Evolutionary conservation across 1,140 invertebrate genomes (phyloP).

Genomic region (Reticulitermes speratus): DNA sequence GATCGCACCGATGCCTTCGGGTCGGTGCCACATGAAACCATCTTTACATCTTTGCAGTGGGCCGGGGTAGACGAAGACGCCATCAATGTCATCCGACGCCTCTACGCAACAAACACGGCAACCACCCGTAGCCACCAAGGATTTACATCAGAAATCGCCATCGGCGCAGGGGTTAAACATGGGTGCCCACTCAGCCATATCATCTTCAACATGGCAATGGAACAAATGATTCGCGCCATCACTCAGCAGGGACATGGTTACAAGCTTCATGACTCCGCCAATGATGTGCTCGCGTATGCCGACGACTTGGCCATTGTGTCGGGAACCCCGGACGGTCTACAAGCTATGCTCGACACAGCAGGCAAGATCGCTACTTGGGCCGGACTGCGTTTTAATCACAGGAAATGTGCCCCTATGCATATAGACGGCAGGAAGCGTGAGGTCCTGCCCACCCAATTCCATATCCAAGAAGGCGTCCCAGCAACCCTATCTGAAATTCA

Average conservation of each 20-base stretch:
- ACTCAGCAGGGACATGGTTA: background rate
- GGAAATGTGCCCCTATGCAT: slow-evolving; percentile 27
- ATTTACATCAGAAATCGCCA: slow-evolving; percentile 36
- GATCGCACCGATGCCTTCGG: slow-evolving; percentile 23
- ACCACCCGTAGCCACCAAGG: background rate
- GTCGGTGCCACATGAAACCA: slow-evolving; percentile 31
- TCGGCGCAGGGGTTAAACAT: slow-evolving; percentile 41
- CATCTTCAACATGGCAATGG: slow-evolving; percentile 43
- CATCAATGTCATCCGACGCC: slow-evolving; percentile 3
- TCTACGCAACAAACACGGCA: slow-evolving; percentile 31
- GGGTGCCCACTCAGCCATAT: slow-evolving; percentile 41
- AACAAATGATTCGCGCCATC: slow-evolving; percentile 32
- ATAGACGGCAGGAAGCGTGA: background rate
- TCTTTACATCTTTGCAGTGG: background rate
- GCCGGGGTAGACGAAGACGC: background rate
- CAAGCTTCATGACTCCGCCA: background rate
- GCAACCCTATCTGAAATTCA: background rate
- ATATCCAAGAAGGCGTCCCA: background rate
- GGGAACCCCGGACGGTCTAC: slow-evolving; percentile 3
- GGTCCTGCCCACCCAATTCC: background rate
- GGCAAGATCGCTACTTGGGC: background rate
- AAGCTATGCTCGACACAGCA: slow-evolving; percentile 7
- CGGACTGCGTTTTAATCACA: background rate
- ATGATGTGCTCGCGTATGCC: slow-evolving; percentile 33
- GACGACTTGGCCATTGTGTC: slow-evolving; percentile 37